Percentiles rank a stretch among this genome's conserved stretches.
Conservation (phyloP, 2,888 invertebrate genomes). For the Leucophora obtusa region DNA sequence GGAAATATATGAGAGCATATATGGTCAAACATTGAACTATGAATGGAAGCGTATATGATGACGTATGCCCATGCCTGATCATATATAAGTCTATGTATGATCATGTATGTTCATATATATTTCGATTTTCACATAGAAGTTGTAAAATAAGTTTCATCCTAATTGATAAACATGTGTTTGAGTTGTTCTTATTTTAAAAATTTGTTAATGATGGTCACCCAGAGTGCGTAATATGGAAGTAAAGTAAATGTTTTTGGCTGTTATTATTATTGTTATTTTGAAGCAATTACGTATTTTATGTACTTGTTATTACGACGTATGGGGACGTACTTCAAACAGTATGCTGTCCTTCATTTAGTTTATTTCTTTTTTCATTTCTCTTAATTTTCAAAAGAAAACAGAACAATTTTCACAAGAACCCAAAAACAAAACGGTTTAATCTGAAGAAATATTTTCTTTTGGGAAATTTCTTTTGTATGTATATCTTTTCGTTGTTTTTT, state of each 20-base stretch:
- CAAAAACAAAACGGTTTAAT: not conserved
- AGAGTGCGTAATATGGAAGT: conserved; percentile 1
- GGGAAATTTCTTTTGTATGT: not conserved
- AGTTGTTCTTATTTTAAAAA: not conserved
- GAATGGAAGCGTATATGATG: no score
- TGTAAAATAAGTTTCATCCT: no score
- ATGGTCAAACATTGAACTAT: no score
- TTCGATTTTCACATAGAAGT: no score
- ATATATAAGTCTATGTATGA: no score
- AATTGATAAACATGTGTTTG: not conserved
- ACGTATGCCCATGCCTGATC: no score
- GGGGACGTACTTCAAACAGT: not conserved
- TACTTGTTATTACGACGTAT: conserved; percentile 18
- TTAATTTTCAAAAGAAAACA: not conserved
- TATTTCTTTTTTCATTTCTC: not conserved
- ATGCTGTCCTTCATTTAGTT: not conserved
- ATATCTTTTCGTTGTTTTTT: not conserved
- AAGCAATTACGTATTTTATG: conserved; percentile 43
- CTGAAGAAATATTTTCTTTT: not conserved
- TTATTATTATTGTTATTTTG: conserved; percentile 11
- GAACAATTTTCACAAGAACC: not conserved
- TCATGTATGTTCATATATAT: no score
- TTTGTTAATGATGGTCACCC: conserved; percentile 5
- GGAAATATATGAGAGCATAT: no score
- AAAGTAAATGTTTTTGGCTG: no score